These are phyloP conservation scores for Falco punctatus DNA, from an alignment of 2,113 vertebrate genomes.

Conservation along the genomic window DNA sequence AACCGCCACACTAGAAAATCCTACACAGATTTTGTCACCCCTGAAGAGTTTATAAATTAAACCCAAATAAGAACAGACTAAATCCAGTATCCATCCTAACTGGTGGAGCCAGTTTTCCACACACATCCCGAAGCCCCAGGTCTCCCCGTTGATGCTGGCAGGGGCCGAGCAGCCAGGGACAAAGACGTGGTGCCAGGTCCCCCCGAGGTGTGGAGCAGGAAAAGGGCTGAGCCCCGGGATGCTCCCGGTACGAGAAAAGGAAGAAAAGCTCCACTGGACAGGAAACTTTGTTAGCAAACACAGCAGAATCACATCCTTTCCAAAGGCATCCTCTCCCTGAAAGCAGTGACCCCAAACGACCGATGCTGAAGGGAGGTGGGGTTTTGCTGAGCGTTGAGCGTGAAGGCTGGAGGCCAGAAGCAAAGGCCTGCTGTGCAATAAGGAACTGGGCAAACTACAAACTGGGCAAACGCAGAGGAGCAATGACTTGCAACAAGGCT, in stretches of 20 bases:
- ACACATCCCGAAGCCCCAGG: not conserved
- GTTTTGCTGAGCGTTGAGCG: rapidly evolving
- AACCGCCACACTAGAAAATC: not conserved
- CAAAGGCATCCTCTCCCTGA: not conserved
- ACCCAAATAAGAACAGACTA: not conserved
- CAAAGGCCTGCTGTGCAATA: rapidly evolving
- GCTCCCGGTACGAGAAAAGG: not conserved
- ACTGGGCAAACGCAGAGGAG: not conserved
- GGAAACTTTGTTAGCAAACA: slow-evolving; percentile 22
- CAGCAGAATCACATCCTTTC: slow-evolving; percentile 32
- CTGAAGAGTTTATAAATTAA: not conserved
- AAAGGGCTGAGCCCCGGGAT: not conserved
- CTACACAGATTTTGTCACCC: not conserved
- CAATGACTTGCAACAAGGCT: rapidly evolving
- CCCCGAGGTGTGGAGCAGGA: not conserved
- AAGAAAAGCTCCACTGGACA: not conserved
- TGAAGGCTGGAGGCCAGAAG: not conserved
- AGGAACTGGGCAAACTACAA: not conserved
- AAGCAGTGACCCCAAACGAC: not conserved
- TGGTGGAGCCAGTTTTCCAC: not conserved
- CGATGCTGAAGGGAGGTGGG: rapidly evolving
- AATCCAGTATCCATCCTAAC: not conserved
- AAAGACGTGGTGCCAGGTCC: rapidly evolving
- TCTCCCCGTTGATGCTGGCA: not conserved
- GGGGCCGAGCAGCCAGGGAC: not conserved